These are phyloP conservation scores for Bellardia bayeri DNA, from an alignment of 2,888 invertebrate species.

Conservation along the genomic window DNA sequence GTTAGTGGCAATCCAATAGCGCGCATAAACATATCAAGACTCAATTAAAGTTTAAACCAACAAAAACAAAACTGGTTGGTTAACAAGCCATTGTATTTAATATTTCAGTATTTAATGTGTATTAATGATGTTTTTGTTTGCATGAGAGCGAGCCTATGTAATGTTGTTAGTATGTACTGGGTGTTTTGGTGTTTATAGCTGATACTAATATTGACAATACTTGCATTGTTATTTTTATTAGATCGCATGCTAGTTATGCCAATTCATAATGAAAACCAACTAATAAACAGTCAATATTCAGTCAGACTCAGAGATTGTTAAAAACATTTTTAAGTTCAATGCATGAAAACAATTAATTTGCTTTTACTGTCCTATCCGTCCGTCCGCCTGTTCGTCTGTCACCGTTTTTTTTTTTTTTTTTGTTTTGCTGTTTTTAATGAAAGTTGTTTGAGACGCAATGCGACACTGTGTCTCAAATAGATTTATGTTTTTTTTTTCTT, in stretches of 20 bases:
- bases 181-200: constrained; percentile 41
- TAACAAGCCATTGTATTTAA: constrained; percentile 33
- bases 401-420: background rate
- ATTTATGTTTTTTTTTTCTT: constrained; percentile 45
- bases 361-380: constrained; percentile 1
- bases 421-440: constrained; percentile 53
- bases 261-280: constrained; percentile 43
- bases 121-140: background rate
- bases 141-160: background rate
- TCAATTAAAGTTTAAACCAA: constrained; percentile 33
- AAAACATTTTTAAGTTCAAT: constrained; percentile 53
- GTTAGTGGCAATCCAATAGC: constrained; percentile 66
- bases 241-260: constrained; percentile 26
- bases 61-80: constrained; percentile 11
- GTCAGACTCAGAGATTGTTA: constrained; percentile 30
- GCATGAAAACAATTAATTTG: constrained; percentile 59
- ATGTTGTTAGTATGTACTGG: constrained; percentile 47
- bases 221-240: constrained; percentile 21
- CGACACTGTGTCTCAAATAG: constrained; percentile 64
- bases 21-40: constrained; percentile 45
- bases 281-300: constrained; percentile 15
- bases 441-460: constrained; percentile 71
- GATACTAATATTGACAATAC: constrained; percentile 34
- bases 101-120: background rate
- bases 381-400: background rate